phyloP scores from a whole-genome alignment of 2,113 vertebrate genomes.

The Leiothrix lutea region DNA sequence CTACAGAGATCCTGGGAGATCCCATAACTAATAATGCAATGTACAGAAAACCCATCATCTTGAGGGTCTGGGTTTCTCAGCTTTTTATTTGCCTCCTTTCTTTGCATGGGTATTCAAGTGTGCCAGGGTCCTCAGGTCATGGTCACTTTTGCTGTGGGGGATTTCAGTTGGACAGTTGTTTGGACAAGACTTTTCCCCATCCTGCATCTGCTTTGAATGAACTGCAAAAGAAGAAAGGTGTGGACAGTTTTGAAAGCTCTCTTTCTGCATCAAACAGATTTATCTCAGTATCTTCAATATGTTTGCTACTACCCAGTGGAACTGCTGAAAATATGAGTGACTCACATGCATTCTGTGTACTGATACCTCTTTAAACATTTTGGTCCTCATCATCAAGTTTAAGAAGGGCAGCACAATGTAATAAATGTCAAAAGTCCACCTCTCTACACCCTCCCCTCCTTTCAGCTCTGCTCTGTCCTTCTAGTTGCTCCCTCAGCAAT shows the following conservation, averaged over 20 bases:
- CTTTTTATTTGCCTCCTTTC: background rate
- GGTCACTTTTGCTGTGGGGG: background rate
- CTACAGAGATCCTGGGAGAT: background rate
- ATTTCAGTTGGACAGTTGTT: background rate
- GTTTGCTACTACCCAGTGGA: background rate
- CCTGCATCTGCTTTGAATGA: background rate
- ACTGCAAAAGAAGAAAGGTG: background rate
- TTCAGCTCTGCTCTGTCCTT: background rate
- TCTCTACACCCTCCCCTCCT: background rate
- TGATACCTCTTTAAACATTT: background rate
- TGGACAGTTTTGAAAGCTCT: background rate
- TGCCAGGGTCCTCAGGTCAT: background rate
- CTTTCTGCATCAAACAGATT: background rate
- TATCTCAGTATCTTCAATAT: background rate
- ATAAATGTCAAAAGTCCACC: background rate
- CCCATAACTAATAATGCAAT: background rate
- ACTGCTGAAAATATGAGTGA: background rate
- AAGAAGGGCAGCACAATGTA: background rate
- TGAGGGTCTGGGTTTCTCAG: background rate
- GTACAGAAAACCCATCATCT: background rate
- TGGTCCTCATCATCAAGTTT: background rate
- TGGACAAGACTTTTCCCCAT: background rate
- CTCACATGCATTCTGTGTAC: background rate
- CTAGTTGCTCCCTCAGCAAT: background rate
- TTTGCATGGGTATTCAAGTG: rapidly evolving